Percentiles rank a stretch among this genome's conserved stretches.
phyloP scores from a whole-genome alignment of 2,888 invertebrate species.

The Sarcophaga rosellei region DNA sequence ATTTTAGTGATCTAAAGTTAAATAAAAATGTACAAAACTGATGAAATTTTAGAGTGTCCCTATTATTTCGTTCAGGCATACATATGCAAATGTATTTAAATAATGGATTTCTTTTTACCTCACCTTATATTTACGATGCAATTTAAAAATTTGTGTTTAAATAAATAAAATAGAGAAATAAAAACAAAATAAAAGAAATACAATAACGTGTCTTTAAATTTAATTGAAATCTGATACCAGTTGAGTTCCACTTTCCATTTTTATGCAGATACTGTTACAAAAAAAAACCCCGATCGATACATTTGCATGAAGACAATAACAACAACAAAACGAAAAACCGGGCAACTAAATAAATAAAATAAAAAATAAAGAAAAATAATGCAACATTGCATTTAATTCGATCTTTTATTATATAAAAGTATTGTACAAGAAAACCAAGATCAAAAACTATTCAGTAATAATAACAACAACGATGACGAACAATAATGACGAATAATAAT shows the following conservation, averaged over 20 bases:
- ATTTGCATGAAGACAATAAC: no score
- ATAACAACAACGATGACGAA: neutral
- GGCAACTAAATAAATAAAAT: neutral
- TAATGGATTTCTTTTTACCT: neutral
- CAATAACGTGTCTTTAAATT: neutral
- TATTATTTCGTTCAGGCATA: no score
- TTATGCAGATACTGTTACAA: neutral
- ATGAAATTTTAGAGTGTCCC: no score
- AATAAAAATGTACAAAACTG: no score
- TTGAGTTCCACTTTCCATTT: neutral
- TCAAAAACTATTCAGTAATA: no score
- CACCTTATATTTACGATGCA: neutral
- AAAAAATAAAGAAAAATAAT: neutral
- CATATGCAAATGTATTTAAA: no score
- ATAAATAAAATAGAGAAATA: neutral
- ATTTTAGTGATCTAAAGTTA: no score
- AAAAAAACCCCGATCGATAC: no score
- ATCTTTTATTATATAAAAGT: no score
- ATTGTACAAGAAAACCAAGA: no score
- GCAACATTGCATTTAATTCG: neutral
- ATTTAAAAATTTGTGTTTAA: neutral
- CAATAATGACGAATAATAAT: slow-evolving; percentile 3
- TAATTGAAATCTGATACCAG: neutral
- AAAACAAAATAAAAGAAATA: neutral
- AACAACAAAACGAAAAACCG: no score